Base-by-base conservation (phyloP, 1,140 invertebrate species). In the Brachionus paranguensis region DNA sequence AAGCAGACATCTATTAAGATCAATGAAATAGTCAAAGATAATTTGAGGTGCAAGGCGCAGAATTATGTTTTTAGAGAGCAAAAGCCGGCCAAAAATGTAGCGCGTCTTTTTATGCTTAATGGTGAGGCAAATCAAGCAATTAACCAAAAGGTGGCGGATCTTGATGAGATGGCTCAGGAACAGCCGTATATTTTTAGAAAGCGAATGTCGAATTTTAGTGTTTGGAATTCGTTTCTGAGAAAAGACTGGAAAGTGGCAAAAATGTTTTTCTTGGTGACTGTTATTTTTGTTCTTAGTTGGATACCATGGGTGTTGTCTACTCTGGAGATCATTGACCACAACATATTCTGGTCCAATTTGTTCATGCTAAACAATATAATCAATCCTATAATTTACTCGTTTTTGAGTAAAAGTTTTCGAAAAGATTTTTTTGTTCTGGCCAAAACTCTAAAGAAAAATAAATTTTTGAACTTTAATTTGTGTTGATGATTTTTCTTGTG, bases 331-430 rank as follows among this genome's bases (percentile, higher is more conserved):
- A n/a, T 64, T 20, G 12, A 20, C 4, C 11, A 81, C 37, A 60
- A 81, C 10, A 10, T 24, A 2, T 45, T 81, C 6, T 64, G 27
- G 37, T 53, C 50, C 6, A 81, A 81, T 47, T 43, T 68, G 2
- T 81, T 65, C 60, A 45, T 81, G 24, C 27, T 81, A 43, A 81
- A 81, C n/a, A 81, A 81, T 43, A 17, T 81, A 45, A 60, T 81
- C 11, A 81, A 81, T 81, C 78, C 78, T 29, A 45, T 81, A 20
- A 81, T 81, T 24, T 81, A 81, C 33, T 81, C 78, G 0, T 81
- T 81, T 81, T 68, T 81, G 37, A 81, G 78, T 14, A 64, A 81
- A 81, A 60, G 78, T 68, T 81, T 81, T 47, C 29, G 78, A 2
- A 64, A 60, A 47, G 78, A 76, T 47, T 76, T 76, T 50, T 50